Conservation (phyloP, 2,888 invertebrate genomes). For the Nephrocerus scutellatus region DNA sequence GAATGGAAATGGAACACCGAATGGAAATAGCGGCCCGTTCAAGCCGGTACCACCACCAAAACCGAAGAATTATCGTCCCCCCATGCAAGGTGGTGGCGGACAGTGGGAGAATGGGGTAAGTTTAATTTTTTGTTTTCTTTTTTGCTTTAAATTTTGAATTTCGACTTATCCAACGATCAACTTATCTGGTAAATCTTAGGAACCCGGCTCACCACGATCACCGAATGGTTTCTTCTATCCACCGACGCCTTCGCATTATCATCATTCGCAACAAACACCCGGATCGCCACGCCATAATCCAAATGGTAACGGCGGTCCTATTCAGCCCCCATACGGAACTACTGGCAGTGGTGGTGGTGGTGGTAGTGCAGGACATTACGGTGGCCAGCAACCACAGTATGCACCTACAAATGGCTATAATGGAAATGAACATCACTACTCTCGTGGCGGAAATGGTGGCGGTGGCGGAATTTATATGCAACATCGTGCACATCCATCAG, state of each 20-base stretch:
- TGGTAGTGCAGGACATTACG: conserved; percentile 26
- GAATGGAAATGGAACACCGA: conserved; percentile 30
- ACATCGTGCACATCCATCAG: conserved; percentile 45
- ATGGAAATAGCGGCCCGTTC: conserved; percentile 52
- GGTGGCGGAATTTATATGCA: conserved; percentile 45
- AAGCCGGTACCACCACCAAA: conserved; percentile 91
- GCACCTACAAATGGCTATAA: conserved; percentile 38
- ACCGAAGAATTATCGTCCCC: conserved; percentile 84
- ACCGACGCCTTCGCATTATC: conserved; percentile 44
- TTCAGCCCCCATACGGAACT: conserved; percentile 31
- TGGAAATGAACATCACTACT: conserved; percentile 39
- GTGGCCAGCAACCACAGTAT: conserved; percentile 46
- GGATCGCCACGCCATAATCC: conserved; percentile 36
- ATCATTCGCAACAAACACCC: conserved; percentile 39
- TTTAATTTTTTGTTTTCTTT: conserved; percentile 11
- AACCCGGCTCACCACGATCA: conserved; percentile 45
- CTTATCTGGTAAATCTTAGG: too few species aligned
- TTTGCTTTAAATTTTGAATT: conserved; percentile 8
- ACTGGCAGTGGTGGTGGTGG: conserved; percentile 28
- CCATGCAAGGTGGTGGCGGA: conserved; percentile 48
- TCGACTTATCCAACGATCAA: too few species aligned
- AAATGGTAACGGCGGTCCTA: conserved; percentile 18
- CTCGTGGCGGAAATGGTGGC: conserved; percentile 35
- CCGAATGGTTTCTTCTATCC: conserved; percentile 49
- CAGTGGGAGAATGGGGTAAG: conserved; percentile 52